These are phyloP conservation scores for Ciconia stormi DNA, from an alignment of 2,113 vertebrate species.

Conservation along the genomic window DNA sequence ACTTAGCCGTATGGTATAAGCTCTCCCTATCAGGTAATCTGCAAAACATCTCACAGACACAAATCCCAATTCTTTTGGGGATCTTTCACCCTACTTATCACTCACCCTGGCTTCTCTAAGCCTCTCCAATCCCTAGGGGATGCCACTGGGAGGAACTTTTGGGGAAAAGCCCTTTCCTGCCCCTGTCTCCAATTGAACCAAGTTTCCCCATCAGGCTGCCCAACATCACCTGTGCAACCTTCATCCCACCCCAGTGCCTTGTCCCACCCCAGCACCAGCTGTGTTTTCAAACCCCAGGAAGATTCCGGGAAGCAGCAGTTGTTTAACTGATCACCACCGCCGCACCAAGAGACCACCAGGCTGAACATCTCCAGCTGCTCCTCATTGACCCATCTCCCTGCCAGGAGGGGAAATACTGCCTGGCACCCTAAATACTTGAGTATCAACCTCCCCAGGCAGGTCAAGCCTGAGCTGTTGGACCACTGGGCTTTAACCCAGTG, in stretches of 20 bases:
- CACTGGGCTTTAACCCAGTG: background rate
- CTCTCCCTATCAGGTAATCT: background rate
- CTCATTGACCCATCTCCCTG: background rate
- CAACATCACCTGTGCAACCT: background rate
- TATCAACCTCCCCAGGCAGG: background rate
- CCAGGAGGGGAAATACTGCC: background rate
- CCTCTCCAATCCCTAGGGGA: rapidly evolving
- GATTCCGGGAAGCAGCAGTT: background rate
- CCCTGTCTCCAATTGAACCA: background rate
- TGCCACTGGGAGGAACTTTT: background rate
- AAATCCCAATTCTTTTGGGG: background rate
- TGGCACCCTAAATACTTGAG: rapidly evolving
- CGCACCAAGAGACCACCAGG: background rate
- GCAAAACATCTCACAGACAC: background rate
- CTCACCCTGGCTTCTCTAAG: background rate
- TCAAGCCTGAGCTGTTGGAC: background rate
- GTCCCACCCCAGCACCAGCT: background rate
- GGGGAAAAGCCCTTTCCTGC: background rate
- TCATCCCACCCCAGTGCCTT: background rate
- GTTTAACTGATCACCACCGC: background rate
- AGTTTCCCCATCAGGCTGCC: background rate
- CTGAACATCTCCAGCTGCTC: background rate
- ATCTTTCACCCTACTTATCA: background rate
- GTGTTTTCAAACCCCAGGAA: background rate
- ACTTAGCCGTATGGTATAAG: rapidly evolving